Conservation (phyloP, 2,113 vertebrate genomes). For the Girardinichthys multiradiatus region DNA sequence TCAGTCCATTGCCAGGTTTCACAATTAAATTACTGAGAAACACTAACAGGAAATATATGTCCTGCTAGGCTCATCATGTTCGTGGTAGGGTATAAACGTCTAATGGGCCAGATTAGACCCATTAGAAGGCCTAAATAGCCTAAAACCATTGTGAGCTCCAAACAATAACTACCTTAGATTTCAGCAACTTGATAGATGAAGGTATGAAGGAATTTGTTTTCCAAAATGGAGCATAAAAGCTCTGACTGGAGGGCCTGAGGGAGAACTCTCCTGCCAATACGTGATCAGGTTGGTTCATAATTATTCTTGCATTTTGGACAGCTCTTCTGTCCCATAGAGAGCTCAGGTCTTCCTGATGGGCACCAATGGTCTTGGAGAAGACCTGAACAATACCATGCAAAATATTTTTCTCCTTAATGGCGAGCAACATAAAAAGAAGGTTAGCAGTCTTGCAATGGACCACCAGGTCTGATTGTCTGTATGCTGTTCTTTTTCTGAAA, state of each 20-base stretch:
- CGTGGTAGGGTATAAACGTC: not conserved
- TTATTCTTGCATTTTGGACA: not conserved
- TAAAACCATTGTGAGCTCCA: not conserved
- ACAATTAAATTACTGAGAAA: not conserved
- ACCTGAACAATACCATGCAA: too few relatives aligned
- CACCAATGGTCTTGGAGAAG: too few relatives aligned
- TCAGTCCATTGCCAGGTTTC: not conserved
- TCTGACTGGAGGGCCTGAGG: not conserved
- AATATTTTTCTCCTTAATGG: too few relatives aligned
- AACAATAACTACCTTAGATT: not conserved
- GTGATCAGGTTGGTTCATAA: not conserved
- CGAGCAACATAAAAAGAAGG: too few relatives aligned
- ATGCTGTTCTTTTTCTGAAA: too few relatives aligned
- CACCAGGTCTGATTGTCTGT: too few relatives aligned
- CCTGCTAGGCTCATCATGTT: not conserved
- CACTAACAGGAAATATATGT: not conserved
- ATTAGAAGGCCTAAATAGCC: not conserved
- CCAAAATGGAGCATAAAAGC: not conserved
- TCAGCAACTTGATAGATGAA: not conserved
- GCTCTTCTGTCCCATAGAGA: too few relatives aligned
- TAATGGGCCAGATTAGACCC: not conserved
- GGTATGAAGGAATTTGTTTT: not conserved
- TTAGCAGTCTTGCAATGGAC: too few relatives aligned
- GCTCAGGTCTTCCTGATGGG: too few relatives aligned
- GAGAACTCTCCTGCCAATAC: not conserved